Base-by-base conservation (phyloP, 2,797 vertebrate genomes). In the Pangasius sanitwongsei region DNA sequence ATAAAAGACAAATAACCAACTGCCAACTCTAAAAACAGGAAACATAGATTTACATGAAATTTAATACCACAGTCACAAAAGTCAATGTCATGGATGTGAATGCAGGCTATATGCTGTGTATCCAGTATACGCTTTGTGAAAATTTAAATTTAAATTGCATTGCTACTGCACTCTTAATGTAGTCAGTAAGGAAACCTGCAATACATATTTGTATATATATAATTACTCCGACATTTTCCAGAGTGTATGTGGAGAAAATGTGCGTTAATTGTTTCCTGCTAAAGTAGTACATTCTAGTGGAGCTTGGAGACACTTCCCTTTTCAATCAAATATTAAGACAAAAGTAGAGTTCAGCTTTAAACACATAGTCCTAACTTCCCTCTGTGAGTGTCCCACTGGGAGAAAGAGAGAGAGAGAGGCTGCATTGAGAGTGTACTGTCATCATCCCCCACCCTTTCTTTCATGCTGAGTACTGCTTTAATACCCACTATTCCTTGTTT, bases 11-110 rank as follows among this genome's bases (percentile, higher is more conserved):
- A 55, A 31, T 41, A 55, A 57, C 8, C n/a, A 55, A 80, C 77
- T 80, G 50, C 50, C 48, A 37, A 37, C n/a, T 55, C 50, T 80
- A 34, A 55, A 80, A 80, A 61, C 57, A 82, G 57, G 34, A 82
- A 41, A 6, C 13, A 59, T 41, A 25, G 50, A 16, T 75, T 75
- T 28, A 23, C 67, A 70, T 37, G 67, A 72, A 70, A 55, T 86
- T 57, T 16, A 74, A 59, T 75, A 41, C 16, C 15, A 48, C 59
- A 44, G 37, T 48, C 4, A 83, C 37, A 65, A 65, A 83, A 63
- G 6, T 57, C 55, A 41, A 15, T 55, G 53, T 34, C n/a, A 20
- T 7, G 34, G 80, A 25, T 41, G 23, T 44, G 23, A 63, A 41
- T 1, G 1, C 15, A 20, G 50, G 18, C 16, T 57, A 20, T 57